Conservation (phyloP, 1,140 invertebrate species). For the Acromyrmex charruanus region DNA sequence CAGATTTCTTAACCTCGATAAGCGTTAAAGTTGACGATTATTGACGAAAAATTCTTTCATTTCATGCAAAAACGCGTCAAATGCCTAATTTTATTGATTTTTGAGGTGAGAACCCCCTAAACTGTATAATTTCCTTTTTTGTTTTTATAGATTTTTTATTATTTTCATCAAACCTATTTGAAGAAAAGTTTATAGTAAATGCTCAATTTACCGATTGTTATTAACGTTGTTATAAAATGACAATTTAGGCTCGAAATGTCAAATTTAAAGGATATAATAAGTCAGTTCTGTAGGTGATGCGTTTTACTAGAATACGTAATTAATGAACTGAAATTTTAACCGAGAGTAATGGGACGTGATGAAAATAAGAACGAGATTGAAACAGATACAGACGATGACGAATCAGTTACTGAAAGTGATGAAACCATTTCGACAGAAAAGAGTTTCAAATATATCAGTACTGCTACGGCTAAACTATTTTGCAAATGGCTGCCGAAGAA, state of each 20-base stretch:
- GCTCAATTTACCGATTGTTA: too few species aligned
- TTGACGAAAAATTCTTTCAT: too few species aligned
- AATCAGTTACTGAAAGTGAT: constrained; percentile 68
- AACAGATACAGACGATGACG: constrained; percentile 73
- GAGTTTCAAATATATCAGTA: constrained; percentile 59
- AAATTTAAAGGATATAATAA: background rate
- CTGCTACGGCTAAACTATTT: constrained; percentile 64
- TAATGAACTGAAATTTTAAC: constrained; percentile 63
- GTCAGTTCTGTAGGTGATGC: background rate
- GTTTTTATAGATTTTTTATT: too few species aligned
- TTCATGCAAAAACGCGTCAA: too few species aligned
- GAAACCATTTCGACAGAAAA: constrained; percentile 68
- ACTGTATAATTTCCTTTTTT: too few species aligned
- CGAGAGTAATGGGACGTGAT: constrained; percentile 33
- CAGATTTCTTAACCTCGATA: too few species aligned
- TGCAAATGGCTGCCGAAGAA: constrained; percentile 66
- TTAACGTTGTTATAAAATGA: background rate
- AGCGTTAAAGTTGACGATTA: too few species aligned
- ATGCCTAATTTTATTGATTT: too few species aligned
- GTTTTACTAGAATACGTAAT: background rate
- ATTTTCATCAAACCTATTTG: too few species aligned
- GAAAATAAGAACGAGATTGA: constrained; percentile 64
- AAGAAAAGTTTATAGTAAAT: too few species aligned
- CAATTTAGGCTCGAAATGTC: background rate
- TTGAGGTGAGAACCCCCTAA: too few species aligned